Conservation (phyloP, 2,113 vertebrate species). For the Oreocharis arfaki region DNA sequence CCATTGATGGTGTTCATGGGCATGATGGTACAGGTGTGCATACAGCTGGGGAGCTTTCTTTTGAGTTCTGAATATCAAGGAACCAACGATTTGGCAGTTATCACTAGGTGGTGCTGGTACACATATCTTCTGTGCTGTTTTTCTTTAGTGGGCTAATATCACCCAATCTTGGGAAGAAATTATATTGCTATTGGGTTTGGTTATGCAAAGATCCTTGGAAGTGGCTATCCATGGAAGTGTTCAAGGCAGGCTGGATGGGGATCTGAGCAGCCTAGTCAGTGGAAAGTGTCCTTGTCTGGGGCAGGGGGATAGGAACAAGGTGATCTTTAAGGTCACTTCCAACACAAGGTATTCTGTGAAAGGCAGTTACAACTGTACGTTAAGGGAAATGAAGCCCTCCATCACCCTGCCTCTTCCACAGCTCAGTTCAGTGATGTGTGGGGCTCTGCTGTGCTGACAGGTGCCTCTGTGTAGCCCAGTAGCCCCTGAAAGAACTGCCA, state of each 20-base stretch:
- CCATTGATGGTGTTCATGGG: neutral
- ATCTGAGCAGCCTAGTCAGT: neutral
- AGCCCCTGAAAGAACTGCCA: neutral
- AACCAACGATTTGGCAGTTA: neutral
- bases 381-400: neutral
- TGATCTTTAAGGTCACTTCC: neutral
- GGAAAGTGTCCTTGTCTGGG: no score
- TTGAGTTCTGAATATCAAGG: neutral
- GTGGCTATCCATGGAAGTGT: neutral
- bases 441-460: neutral
- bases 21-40: neutral
- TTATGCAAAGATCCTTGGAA: neutral
- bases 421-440: neutral
- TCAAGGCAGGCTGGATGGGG: neutral
- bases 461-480: neutral
- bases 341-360: neutral
- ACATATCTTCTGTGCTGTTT: neutral
- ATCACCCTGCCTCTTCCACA: neutral
- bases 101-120: neutral
- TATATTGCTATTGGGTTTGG: neutral
- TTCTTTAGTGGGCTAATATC: neutral
- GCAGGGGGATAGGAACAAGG: neutral
- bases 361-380: fast-evolving
- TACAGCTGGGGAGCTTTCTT: neutral
- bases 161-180: neutral